phyloP scores from a whole-genome alignment of 1,140 invertebrate genomes.

The Apis laboriosa region DNA sequence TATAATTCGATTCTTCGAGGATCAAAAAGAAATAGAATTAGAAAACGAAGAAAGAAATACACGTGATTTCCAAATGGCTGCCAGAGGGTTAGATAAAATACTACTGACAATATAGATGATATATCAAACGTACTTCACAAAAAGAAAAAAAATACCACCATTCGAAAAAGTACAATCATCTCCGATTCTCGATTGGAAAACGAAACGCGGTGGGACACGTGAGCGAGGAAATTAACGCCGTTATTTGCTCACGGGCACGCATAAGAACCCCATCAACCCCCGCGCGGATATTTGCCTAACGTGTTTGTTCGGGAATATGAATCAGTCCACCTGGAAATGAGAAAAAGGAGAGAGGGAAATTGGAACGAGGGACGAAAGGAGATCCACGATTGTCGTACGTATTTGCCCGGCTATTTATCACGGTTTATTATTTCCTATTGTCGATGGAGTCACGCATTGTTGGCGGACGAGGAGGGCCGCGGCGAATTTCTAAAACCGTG shows the following conservation, averaged over 20 bases:
- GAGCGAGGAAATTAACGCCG: constrained; percentile 57
- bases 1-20: too few species aligned
- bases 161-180: neutral
- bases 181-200: neutral
- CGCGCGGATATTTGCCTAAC: constrained; percentile 64
- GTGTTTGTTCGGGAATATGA: constrained; percentile 75
- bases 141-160: neutral
- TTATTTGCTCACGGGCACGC: constrained; percentile 49
- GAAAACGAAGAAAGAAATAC: too few species aligned
- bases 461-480: constrained; percentile 72
- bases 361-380: constrained; percentile 17
- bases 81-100: too few species aligned
- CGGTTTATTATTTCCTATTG: constrained; percentile 82
- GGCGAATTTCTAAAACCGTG: constrained; percentile 80
- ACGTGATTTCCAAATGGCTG: too few species aligned
- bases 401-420: constrained; percentile 82
- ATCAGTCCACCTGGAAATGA: constrained; percentile 72
- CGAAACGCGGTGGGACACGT: neutral
- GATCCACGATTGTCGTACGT: constrained; percentile 71
- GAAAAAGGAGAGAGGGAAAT: neutral
- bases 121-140: neutral
- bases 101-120: too few species aligned
- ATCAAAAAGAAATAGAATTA: too few species aligned
- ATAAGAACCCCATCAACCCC: constrained; percentile 34
- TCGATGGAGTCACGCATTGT: constrained; percentile 76